Base-by-base conservation (phyloP, 2,113 vertebrate species). In the Eonycteris spelaea region DNA sequence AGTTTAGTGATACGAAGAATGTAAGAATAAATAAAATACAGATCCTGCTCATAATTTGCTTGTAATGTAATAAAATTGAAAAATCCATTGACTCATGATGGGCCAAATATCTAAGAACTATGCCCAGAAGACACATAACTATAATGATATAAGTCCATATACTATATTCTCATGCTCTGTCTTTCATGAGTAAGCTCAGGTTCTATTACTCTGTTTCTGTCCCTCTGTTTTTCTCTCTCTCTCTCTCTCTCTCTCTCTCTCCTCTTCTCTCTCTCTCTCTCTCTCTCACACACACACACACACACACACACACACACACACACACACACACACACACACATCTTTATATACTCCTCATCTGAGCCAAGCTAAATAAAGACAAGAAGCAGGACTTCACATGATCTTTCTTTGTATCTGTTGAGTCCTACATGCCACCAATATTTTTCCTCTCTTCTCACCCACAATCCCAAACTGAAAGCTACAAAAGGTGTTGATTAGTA, bases 21-120 rank as follows among this genome's bases (percentile, higher is more conserved):
- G 21, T 15, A 84, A 8, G 79, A 91, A 73, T 82, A 91, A 93
- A 85, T 67, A 78, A 57, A 93, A 95, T 74, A 67, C 24, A 75
- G 8, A 16, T 30, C 77, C 18, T 53, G 26, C 5, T 79, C 6
- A 70, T 48, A 65, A 95, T 74, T 57, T 88, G 11, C 65, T 86
- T 94, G 7, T 40, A 83, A 57, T 79, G 35, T 63, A 63, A 63
- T 83, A 6, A 90, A 85, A 70, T 59, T 70, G 6, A 83, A 86
- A 92, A 80, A 14, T 77, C 65, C 12, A 35, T 15, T 85, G 77
- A 75, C 16, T 78, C 87, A 67, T 70, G 12, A 48, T 53, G 63
- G 75, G 19, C 33, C 57, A 9, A 3, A 11, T 57, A 65, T 90
- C 75, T 82, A 24, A 80, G 40, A 96, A n/a, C 40, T 77, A 1